These are phyloP conservation scores for Ornithorhynchus anatinus DNA, from an alignment of 2,113 vertebrate species.

Conservation along the genomic window DNA sequence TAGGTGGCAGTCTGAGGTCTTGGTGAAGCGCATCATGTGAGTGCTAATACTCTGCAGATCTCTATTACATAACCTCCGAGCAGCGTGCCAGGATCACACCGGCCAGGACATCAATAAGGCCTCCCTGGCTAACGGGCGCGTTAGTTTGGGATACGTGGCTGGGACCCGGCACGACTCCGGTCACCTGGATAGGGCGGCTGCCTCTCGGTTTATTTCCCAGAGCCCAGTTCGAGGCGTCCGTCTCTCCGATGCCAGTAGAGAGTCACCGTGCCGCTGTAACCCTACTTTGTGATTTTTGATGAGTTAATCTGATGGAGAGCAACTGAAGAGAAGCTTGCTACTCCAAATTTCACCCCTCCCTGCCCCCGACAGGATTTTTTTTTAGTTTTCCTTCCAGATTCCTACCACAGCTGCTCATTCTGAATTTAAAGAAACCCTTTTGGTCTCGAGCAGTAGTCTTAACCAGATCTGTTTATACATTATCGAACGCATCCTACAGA, in stretches of 20 bases:
- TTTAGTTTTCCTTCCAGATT: too few species aligned
- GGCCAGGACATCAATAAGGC: constrained; percentile 53
- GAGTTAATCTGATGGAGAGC: too few species aligned
- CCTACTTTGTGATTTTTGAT: too few species aligned
- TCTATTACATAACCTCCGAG: constrained; percentile 66
- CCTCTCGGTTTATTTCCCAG: too few species aligned
- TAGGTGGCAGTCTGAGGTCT: constrained; percentile 61
- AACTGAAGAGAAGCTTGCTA: too few species aligned
- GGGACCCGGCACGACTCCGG: background rate
- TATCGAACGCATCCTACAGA: fast-evolving
- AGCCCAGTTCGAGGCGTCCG: too few species aligned
- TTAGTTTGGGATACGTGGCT: background rate
- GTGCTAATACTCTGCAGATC: constrained; percentile 60
- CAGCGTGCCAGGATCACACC: constrained; percentile 58
- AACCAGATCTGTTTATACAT: too few species aligned
- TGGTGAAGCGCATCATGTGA: constrained; percentile 52
- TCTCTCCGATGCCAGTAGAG: too few species aligned
- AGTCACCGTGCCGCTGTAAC: too few species aligned
- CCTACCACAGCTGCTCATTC: background rate
- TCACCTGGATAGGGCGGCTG: background rate
- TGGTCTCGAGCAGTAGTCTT: background rate
- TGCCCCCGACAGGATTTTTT: background rate
- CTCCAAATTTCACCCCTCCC: background rate
- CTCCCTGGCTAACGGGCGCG: constrained; percentile 33
- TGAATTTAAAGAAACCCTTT: background rate